Conservation (phyloP, 2,797 vertebrate species). For the Scolopax bukidnonensis region DNA sequence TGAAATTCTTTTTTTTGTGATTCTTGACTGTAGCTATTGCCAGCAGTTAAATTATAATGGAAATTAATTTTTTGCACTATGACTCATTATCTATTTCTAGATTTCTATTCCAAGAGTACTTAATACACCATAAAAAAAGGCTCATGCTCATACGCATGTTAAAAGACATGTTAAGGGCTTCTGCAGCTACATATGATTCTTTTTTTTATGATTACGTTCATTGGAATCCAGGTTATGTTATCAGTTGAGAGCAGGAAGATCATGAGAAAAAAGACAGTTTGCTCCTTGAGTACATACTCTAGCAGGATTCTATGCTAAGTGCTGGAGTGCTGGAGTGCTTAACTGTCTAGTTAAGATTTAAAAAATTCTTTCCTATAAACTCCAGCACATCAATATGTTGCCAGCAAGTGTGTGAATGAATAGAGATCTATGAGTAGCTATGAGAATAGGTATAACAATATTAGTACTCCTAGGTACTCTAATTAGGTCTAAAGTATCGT, state of each 20-base stretch:
- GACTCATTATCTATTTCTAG: background rate
- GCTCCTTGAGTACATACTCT: background rate
- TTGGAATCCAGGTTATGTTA: no score
- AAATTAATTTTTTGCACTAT: background rate
- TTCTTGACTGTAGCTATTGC: background rate
- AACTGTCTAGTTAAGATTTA: background rate
- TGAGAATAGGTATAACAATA: background rate
- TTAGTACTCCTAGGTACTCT: background rate
- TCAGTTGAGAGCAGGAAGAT: background rate
- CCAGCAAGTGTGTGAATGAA: background rate
- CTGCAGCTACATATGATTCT: background rate
- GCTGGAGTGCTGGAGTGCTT: background rate
- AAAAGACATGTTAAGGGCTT: background rate
- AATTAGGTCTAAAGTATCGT: background rate
- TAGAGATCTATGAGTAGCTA: no score
- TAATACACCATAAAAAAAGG: background rate
- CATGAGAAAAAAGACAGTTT: background rate
- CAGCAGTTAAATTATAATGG: background rate
- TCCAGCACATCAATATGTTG: background rate
- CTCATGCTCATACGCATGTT: no score
- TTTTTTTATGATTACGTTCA: no score
- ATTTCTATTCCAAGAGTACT: background rate
- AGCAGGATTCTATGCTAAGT: background rate
- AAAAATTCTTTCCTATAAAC: background rate
- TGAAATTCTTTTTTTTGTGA: background rate